Base-by-base conservation (phyloP, 2,797 vertebrate species). In the Lithobates sylvaticus region DNA sequence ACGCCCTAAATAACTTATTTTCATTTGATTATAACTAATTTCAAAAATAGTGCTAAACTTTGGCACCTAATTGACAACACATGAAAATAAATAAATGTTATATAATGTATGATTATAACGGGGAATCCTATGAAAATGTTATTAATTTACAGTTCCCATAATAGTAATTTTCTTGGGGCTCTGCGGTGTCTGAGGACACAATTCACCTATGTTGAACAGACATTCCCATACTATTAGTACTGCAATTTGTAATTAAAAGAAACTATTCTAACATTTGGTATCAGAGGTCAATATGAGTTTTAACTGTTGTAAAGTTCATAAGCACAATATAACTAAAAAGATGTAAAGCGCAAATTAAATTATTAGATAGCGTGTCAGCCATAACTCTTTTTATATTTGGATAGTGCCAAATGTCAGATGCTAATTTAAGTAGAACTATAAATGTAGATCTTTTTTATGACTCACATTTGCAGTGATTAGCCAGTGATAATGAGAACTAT, bases 341-440 rank as follows among this genome's bases (percentile, higher is more conserved):
- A 81, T 12, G 79, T 58, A 81, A 67, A 29, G 65, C 10, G 21
- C 42, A 72, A 81, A 58, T n/a, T 29, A 71, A 71, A 81, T 72
- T 81, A 81, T 70, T 47, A 69, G 39, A 39, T 72, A 72, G 71
- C 34, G 71, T 81, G 68, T 72, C 79, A 61, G 27, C 21, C 34
- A 58, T 81, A 72, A 81, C 21, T 81, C 68, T 71, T 81, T 81
- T 80, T 70, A 81, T 61, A 81, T 82, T 82, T 82, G 70, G 80
- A 64, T 74, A 73, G 70, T 74, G 70, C 80, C 70, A 82, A 82
- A 82, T 82, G 80, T 82, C 80, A 82, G 34, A 82, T 82, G 70
- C 80, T 82, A 82, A 82, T 82, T 74, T 74, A 82, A 29, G 80
- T 58, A 39, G n/a, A 18, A 82, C 80, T 82, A 82, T 82, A 82